Evolutionary conservation across 2,888 invertebrate species (phyloP), one percentile per base, ranked within the genome.

Genomic region (Amiota minor): DNA sequence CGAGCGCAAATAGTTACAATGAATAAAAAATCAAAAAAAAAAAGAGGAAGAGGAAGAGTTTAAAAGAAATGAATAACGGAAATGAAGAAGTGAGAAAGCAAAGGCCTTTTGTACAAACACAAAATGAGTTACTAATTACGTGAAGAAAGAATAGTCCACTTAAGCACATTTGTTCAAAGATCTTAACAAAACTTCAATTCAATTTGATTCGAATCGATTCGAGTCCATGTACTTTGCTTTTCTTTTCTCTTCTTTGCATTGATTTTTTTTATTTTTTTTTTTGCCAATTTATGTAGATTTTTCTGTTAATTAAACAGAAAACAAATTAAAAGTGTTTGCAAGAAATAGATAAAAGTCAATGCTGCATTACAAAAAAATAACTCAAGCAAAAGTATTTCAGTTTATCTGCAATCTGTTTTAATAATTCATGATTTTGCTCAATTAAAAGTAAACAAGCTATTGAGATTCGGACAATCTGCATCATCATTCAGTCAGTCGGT

Each of bases 391-490:
- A 18, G 68, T 50, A 45, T 61, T n/a, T 70, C 47, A 47, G 35
- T 12, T 46, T 56, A 12, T 70, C 56, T 50, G 68, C 69, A 71
- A 62, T 65, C 69, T 77, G 75, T 75, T 80, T 80, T 77, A 78
- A 80, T 80, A 76, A 78, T 77, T 76, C 73, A 76, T 78, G 78
- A 55, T 72, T 16, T 18, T 71, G 75, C 61, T 76, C 82, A 83
- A 83, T 84, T 83, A 84, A 83, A 78, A 76, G 72, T 78, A 75
- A 71, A 81, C 75, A 77, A 78, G 75, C 76, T 80, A 84, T 84
- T 81, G 80, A 76, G 72, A 71, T 61, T 35, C 49, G 55, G 65
- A 73, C 45, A 47, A 68, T 35, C 35, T n/a, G n/a, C n/a, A 6
- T 35, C 35, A 35, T 35, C 35, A 35, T 35, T 35, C 35, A 35